Evolutionary conservation across 2,797 vertebrate genomes (phyloP), one percentile per base, ranked within the genome.

Genomic region (Anolis apletophallus): DNA sequence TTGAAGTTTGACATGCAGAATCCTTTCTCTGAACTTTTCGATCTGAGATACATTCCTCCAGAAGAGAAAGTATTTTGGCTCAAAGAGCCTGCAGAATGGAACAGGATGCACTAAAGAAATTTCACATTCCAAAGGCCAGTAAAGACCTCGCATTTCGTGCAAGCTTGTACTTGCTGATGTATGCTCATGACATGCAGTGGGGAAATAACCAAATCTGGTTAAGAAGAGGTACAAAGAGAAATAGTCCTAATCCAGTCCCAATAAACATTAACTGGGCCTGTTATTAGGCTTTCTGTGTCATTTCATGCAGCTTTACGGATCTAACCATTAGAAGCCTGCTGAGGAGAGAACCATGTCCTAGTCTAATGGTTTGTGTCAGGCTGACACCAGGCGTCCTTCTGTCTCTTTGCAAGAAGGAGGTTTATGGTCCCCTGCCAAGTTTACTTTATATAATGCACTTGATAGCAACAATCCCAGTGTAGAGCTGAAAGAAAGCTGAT

Each of bases 311-410:
- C 88, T 91, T 85, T 88, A 75, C 90, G 84, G 86, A 88, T 34
- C 83, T 67, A 85, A 84, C 83, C 84, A 84, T 87, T 88, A 86
- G 89, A 88, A 10, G 67, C 92, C 91, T 91, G 91, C 67, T 80
- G 91, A 84, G 87, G 93, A 46, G 89, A 67, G 71, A 19, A 73
- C 86, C 88, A 89, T 84, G 84, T 86, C 91, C 90, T 87, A 74
- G 40, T 94, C 89, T 92, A 92, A 95, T 94, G 94, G 91, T 92
- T 95, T 94, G 89, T 95, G 92, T 94, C 91, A 91, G 92, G 81
- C 89, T 91, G 93, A 96, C 93, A 96, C 92, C 91, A 94, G 95
- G 94, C 68, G 59, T 93, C 89, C 91, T 90, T 76, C 10, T 89
- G 92, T 94, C 90, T 95, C 88, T 88, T 46, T 3, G 84, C 61